Evolutionary conservation across 2,113 vertebrate species (phyloP).

Genomic region (Anguilla rostrata): DNA sequence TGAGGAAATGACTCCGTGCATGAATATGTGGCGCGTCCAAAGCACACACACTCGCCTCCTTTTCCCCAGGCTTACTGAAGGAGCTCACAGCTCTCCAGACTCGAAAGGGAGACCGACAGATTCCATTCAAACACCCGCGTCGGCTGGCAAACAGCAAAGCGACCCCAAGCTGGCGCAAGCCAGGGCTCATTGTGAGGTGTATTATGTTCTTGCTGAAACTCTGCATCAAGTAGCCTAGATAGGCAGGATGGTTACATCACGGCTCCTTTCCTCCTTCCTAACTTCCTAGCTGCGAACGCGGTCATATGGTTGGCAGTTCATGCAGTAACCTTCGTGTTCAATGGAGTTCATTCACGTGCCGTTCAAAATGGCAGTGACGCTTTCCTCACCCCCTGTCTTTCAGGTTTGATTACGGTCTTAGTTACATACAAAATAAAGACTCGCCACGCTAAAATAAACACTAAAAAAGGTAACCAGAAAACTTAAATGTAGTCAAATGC

Average conservation of each 20-base stretch:
- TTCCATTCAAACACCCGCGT: not conserved
- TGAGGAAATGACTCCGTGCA: conserved; percentile 34
- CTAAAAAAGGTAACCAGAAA: not conserved
- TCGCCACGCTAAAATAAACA: not conserved
- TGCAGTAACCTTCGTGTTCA: not conserved
- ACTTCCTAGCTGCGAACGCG: not conserved
- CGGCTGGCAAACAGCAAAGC: not conserved
- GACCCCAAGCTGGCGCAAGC: not conserved
- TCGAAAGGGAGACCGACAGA: conserved; percentile 11
- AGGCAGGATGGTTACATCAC: too few species aligned
- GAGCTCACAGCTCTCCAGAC: not conserved
- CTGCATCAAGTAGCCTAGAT: too few species aligned
- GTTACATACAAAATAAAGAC: not conserved
- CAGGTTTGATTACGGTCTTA: not conserved
- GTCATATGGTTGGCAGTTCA: not conserved
- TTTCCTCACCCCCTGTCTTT: not conserved
- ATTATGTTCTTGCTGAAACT: not conserved
- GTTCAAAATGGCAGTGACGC: not conserved
- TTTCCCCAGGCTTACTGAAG: not conserved
- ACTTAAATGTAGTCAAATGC: not conserved
- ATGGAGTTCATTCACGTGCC: not conserved
- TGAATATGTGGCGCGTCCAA: conserved; percentile 15
- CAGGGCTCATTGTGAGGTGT: not conserved
- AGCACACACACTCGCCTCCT: not conserved
- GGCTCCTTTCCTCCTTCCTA: not conserved